A percentile compares a stretch with the other conserved stretches of the same genome.
Evolutionary conservation across 2,888 invertebrate genomes (phyloP).

Genomic region (Macrophya annulata): DNA sequence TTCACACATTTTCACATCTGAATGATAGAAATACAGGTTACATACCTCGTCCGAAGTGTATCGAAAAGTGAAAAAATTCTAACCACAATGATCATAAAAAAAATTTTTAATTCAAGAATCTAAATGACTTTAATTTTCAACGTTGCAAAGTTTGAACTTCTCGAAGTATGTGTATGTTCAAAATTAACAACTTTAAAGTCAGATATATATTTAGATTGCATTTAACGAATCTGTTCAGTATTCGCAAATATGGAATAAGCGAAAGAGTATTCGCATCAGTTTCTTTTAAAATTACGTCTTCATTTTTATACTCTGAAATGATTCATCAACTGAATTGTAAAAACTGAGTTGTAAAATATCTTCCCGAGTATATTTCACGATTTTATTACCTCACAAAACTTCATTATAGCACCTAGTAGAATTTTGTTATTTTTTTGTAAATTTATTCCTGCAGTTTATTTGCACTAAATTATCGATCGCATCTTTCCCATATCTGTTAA

Average conservation of each 20-base stretch:
- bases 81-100: background rate
- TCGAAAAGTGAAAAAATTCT: background rate
- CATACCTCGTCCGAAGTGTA: too few species aligned
- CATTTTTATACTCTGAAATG: background rate
- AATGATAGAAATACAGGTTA: too few species aligned
- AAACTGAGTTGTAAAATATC: background rate
- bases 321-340: background rate
- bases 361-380: background rate
- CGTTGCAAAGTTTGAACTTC: background rate
- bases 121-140: background rate
- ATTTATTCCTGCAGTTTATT: background rate
- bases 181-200: background rate
- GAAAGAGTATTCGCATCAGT: background rate
- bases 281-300: background rate
- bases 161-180: background rate
- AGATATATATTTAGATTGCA: slow-evolving; percentile 19
- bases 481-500: background rate
- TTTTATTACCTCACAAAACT: background rate
- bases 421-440: background rate
- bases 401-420: background rate
- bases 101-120: background rate
- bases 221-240: background rate
- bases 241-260: background rate
- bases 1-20: background rate
- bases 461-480: background rate